Percentiles rank a stretch among this genome's conserved stretches.
Evolutionary conservation across 2,113 vertebrate species (phyloP).

Genomic region (Corythornis vintsioides): DNA sequence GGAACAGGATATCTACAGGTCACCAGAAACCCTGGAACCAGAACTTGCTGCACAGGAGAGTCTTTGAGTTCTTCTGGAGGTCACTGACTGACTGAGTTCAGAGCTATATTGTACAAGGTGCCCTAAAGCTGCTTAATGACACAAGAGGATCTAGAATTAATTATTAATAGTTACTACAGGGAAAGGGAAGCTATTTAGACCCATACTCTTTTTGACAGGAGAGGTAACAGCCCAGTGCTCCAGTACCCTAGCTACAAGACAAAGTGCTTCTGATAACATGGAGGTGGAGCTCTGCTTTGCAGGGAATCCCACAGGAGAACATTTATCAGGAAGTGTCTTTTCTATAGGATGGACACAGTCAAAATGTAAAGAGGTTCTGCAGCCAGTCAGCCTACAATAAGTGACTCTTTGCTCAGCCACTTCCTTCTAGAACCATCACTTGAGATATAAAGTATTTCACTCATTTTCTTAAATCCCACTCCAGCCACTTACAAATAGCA

Average conservation of each 20-base stretch:
- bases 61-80: not conserved
- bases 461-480: not conserved
- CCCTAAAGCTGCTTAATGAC: slow-evolving; percentile 20
- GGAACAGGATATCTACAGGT: slow-evolving; percentile 34
- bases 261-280: not conserved
- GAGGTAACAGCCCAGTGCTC: not conserved
- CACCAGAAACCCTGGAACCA: not conserved
- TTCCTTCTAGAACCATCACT: not conserved
- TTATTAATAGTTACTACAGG: slow-evolving; percentile 44
- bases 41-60: not conserved
- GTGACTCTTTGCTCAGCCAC: not conserved
- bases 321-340: not conserved
- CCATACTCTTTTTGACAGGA: not conserved
- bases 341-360: not conserved
- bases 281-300: not conserved
- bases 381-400: not conserved
- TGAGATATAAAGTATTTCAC: not conserved
- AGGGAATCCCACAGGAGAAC: slow-evolving; percentile 30
- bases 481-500: not conserved
- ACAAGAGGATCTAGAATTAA: slow-evolving; percentile 37
- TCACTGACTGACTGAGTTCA: slow-evolving; percentile 4
- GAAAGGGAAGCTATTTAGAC: slow-evolving; percentile 49
- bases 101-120: not conserved
- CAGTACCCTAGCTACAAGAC: not conserved
- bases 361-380: not conserved